Base-by-base conservation (phyloP, 2,113 vertebrate genomes). In the Cynoglossus semilaevis region DNA sequence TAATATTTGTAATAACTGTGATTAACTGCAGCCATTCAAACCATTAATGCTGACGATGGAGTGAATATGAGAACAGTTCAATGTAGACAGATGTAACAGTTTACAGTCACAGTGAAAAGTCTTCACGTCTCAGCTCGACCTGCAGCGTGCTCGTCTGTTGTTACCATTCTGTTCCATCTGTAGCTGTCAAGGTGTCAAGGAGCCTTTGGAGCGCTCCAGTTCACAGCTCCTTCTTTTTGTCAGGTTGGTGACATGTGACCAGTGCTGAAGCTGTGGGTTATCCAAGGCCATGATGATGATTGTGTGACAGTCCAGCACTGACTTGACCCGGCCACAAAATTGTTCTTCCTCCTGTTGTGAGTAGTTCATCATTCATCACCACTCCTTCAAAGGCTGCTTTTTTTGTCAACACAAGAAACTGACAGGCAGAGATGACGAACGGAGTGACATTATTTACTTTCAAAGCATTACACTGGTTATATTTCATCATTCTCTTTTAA, bases 161-260 rank as follows among this genome's bases (percentile, higher is more conserved):
- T 36, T 48, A 63, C 14, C 15, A 68, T 47, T 45, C 44, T 42
- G 52, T 55, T 65, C 48, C 44, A 50, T 69, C 60, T 55, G 55
- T 17, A 11, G 40, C 38, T 73, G 70, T 69, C 67, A 66, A 69
- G 9, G 0, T 70, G 71, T 70, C 58, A 46, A 66, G 52, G 55
- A 55, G 42, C 40, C 16, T 74, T 80, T 77, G 44, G 54, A 71
- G 48, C 70, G 38, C 63, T 60, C 58, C 52, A 50, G 51, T 67
- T 79, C 75, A 83, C 61, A 53, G 66, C 68, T 15, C 58, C 13
- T 74, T 43, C 72, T 70, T 41, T 81, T 65, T 58, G 70, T 46
- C 34, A 37, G 67, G 22, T 53, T 63, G 51, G 58, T 22, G 18
- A 15, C 15, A 14, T 15, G 9, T n/a, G 35, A 43, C 14, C 48